phyloP scores from a whole-genome alignment of 2,888 invertebrate species.

The Conops quadrifasciatus region DNA sequence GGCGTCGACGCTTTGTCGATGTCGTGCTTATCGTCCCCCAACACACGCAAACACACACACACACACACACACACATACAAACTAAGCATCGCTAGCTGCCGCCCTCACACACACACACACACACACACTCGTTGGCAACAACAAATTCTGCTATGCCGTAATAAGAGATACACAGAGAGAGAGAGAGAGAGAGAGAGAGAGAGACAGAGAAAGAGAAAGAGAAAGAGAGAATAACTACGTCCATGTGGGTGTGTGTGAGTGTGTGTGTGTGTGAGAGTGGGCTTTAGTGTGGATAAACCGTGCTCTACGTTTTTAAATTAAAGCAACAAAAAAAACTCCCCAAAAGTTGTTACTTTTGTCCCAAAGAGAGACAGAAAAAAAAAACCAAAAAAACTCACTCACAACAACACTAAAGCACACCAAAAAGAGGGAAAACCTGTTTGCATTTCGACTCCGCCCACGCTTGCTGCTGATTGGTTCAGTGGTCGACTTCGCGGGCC shows the following conservation, averaged over 20 bases:
- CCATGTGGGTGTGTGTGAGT: too few relatives aligned
- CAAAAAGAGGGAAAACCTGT: conserved; percentile 56
- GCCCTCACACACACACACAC: too few relatives aligned
- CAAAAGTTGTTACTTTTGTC: too few relatives aligned
- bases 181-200: conserved; percentile 27
- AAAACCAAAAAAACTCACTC: conserved; percentile 24
- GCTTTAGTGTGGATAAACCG: too few relatives aligned
- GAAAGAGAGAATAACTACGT: too few relatives aligned
- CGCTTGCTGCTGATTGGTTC: conserved; percentile 59
- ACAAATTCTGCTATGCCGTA: too few relatives aligned
- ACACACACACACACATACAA: background rate
- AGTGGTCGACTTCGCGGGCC: conserved; percentile 47
- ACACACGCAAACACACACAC: background rate
- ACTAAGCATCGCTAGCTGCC: too few relatives aligned
- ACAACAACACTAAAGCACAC: conserved; percentile 20
- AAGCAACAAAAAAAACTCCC: conserved; percentile 7
- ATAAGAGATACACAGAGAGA: background rate
- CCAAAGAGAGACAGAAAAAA: background rate
- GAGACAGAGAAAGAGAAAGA: conserved; percentile 2
- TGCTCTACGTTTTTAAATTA: too few relatives aligned
- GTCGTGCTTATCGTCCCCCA: background rate
- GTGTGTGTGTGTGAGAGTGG: too few relatives aligned
- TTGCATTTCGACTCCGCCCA: conserved; percentile 59
- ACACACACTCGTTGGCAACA: conserved; percentile 20
- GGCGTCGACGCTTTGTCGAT: conserved; percentile 12